These are phyloP conservation scores for Bombus turneri DNA, from an alignment of 1,140 invertebrate species.

Conservation along the genomic window DNA sequence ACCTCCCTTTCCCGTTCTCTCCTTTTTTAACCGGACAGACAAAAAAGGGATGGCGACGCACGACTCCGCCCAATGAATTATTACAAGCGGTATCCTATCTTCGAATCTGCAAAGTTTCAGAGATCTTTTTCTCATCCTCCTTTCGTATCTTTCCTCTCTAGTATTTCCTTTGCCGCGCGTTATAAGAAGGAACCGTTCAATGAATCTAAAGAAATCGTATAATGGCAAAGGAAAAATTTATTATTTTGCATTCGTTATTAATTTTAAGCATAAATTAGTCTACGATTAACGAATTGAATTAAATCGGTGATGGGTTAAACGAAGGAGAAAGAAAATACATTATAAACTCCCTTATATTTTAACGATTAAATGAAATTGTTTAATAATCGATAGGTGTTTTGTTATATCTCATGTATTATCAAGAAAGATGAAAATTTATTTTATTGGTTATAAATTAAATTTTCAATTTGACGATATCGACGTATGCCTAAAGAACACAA, in stretches of 20 bases:
- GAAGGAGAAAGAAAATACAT: no score
- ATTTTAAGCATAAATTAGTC: no score
- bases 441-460: not conserved
- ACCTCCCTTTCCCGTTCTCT: conserved; percentile 43
- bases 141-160: conserved; percentile 7
- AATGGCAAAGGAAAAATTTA: no score
- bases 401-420: not conserved
- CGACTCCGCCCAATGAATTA: conserved; percentile 68
- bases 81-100: conserved; percentile 63
- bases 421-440: not conserved
- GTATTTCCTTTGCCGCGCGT: conserved; percentile 10
- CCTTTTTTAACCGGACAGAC: conserved; percentile 15
- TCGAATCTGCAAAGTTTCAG: conserved; percentile 67
- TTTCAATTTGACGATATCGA: not conserved
- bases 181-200: not conserved
- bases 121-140: conserved; percentile 48
- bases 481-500: not conserved
- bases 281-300: no score
- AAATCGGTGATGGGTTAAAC: no score
- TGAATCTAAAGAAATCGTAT: no score
- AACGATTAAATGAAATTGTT: no score
- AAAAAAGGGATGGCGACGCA: conserved; percentile 61
- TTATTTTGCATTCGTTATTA: no score
- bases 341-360: no score
- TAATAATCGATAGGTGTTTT: not conserved